Percentiles rank a stretch among this genome's conserved stretches.
Evolutionary conservation across 2,797 vertebrate genomes (phyloP).

Genomic region (Acanthopagrus latus): DNA sequence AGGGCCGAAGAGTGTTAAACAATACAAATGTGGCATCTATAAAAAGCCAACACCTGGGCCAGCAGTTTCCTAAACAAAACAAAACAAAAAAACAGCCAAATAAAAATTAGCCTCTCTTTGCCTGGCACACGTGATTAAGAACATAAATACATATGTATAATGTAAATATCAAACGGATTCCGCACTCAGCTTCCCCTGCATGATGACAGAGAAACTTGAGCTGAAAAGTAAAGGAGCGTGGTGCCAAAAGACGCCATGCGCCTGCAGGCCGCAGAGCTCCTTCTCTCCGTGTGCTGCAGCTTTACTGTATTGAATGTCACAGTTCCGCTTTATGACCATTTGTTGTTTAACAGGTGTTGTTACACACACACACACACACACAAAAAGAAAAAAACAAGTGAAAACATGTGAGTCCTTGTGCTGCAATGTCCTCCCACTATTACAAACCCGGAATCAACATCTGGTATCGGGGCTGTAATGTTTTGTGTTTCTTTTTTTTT

Average conservation of each 20-base stretch:
- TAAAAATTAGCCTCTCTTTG: not conserved
- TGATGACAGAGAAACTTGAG: constrained; percentile 22
- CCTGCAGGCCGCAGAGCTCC: constrained; percentile 58
- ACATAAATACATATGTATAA: not conserved
- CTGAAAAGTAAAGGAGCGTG: constrained; percentile 38
- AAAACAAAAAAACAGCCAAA: not conserved
- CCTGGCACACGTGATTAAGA: not conserved
- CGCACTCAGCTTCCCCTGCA: not conserved
- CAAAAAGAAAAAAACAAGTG: not conserved
- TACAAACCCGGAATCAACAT: not conserved
- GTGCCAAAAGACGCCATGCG: constrained; percentile 65
- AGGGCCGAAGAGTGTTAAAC: not conserved
- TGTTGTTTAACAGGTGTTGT: constrained; percentile 18
- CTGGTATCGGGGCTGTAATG: constrained; percentile 5
- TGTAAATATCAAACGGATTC: not conserved
- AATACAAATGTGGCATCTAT: constrained; percentile 16
- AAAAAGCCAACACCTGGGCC: constrained; percentile 18
- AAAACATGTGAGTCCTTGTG: not conserved
- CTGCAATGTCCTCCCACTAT: not conserved
- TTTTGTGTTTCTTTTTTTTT: too few relatives aligned
- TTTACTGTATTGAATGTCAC: constrained; percentile 45
- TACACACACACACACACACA: not conserved
- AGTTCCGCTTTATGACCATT: constrained; percentile 37
- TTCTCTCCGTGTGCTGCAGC: constrained; percentile 19
- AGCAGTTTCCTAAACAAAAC: constrained; percentile 9